These are phyloP conservation scores for Laothoe populi DNA, from an alignment of 2,888 invertebrate genomes.

Conservation along the genomic window DNA sequence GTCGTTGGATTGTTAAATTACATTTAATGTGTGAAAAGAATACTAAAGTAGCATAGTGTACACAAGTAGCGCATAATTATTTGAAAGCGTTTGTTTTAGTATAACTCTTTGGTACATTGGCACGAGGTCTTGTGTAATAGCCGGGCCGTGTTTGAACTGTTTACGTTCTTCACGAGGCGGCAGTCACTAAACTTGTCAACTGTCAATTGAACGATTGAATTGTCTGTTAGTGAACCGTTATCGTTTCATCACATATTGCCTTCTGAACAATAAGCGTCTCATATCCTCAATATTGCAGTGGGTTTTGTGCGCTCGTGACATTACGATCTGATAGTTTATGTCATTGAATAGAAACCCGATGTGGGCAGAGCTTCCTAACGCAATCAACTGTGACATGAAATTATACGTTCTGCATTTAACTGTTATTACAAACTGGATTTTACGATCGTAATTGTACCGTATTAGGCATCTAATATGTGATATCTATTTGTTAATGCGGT, in stretches of 20 bases:
- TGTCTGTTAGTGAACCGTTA: constrained; percentile 43
- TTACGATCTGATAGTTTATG: constrained; percentile 35
- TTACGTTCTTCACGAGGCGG: constrained; percentile 22
- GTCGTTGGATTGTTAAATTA: constrained; percentile 9
- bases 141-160: background rate
- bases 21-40: constrained; percentile 14
- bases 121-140: constrained; percentile 48
- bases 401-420: constrained; percentile 6
- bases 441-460: constrained; percentile 20
- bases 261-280: constrained; percentile 42
- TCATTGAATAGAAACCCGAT: constrained; percentile 29
- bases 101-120: constrained; percentile 12
- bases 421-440: constrained; percentile 14
- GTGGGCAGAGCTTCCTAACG: constrained; percentile 22
- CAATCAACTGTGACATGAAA: constrained; percentile 24
- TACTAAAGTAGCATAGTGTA: constrained; percentile 5
- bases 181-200: constrained; percentile 44
- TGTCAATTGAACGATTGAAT: constrained; percentile 37
- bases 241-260: constrained; percentile 48
- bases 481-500: background rate
- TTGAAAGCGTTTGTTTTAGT: constrained; percentile 24
- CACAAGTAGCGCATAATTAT: constrained; percentile 8
- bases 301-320: constrained; percentile 31
- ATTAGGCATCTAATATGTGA: constrained; percentile 14
- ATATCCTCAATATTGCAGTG: constrained; percentile 20